Conservation (phyloP, 1,140 invertebrate species). For the Delia radicum region DNA sequence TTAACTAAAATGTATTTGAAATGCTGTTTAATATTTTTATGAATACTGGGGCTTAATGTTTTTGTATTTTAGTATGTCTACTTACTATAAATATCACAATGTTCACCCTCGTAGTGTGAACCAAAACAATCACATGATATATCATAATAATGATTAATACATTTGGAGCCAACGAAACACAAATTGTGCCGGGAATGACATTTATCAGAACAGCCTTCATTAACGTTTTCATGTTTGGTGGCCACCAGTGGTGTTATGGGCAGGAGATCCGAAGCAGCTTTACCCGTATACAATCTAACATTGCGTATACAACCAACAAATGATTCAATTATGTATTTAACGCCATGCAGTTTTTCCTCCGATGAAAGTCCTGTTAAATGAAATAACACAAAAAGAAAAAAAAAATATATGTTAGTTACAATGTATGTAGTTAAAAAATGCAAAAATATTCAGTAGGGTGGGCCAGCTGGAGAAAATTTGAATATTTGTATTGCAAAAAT, state of each 20-base stretch:
- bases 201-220: constrained; percentile 81
- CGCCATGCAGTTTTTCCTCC: constrained; percentile 79
- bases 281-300: constrained; percentile 78
- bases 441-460: no score
- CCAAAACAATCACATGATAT: constrained; percentile 89
- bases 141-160: constrained; percentile 86
- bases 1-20: no score
- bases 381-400: not conserved
- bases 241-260: constrained; percentile 78
- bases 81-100: constrained; percentile 88
- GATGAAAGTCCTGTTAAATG: constrained; percentile 76
- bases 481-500: no score
- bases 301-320: constrained; percentile 89
- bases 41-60: no score
- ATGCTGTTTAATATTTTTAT: no score
- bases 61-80: no score
- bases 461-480: no score
- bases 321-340: constrained; percentile 88
- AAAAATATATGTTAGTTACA: not conserved
- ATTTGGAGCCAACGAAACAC: constrained; percentile 79
- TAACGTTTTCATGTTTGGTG: constrained; percentile 82
- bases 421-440: no score
- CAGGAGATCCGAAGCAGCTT: constrained; percentile 76
- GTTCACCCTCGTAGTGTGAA: constrained; percentile 84
- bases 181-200: constrained; percentile 76